Evolutionary conservation across 2,797 vertebrate genomes (phyloP).

Genomic region (Sebastes kiyomatsui): DNA sequence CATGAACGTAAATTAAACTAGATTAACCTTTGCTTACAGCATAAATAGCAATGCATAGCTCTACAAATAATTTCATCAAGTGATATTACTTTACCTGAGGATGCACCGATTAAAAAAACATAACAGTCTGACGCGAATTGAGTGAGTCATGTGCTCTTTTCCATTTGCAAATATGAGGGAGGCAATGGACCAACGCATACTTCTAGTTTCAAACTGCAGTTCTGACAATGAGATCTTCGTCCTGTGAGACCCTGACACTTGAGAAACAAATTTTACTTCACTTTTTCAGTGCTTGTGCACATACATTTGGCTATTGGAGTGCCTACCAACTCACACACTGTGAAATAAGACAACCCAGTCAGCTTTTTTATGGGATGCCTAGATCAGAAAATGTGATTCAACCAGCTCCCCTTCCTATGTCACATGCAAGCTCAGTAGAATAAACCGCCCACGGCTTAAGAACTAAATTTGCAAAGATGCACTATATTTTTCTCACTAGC

Average conservation of each 20-base stretch:
- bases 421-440: too few species aligned
- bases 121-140: conserved; percentile 3
- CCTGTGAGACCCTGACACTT: background rate
- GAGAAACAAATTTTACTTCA: background rate
- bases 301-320: too few species aligned
- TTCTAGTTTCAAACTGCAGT: conserved; percentile 1
- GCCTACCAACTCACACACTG: too few species aligned
- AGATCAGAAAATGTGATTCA: too few species aligned
- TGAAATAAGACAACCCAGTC: too few species aligned
- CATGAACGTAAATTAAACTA: conserved; percentile 5
- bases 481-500: too few species aligned
- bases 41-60: conserved; percentile 1
- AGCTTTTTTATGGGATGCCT: too few species aligned
- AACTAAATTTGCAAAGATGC: too few species aligned
- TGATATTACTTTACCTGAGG: conserved; percentile 4
- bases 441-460: too few species aligned
- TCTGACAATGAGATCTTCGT: background rate
- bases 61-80: conserved; percentile 11
- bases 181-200: background rate
- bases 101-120: conserved; percentile 1
- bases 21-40: conserved; percentile 35
- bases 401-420: too few species aligned
- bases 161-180: background rate
- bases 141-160: conserved; percentile 10
- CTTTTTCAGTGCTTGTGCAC: too few species aligned